Base-by-base conservation (phyloP, 1,140 invertebrate genomes). In the Eciton burchellii region DNA sequence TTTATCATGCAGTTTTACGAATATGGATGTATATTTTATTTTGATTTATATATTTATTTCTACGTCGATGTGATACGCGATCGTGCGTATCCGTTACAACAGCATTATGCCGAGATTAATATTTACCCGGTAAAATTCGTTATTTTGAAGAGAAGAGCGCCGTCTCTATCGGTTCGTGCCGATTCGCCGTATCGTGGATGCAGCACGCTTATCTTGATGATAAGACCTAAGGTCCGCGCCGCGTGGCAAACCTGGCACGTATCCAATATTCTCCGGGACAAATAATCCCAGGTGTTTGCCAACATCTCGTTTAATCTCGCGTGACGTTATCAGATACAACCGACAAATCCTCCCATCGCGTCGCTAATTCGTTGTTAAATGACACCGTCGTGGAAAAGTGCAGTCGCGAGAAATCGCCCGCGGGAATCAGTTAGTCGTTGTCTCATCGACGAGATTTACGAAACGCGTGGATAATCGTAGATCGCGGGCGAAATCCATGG, bases 201-300 rank as follows among this genome's bases (percentile, higher is more conserved):
- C 29, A 43, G 63, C 6, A 6, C 82, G 83, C 73, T 86, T 86
- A 86, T 84, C 76, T 85, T 49, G 76, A 82, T 74, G 74, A 86
- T 86, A 84, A 85, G 70, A 86, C 35, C 47, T 62, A 68, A 79
- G 45, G 49, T 12, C 29, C 52, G 24, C 35, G 49, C 16, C 21
- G 57, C 57, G 43, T 45, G 54, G 66, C 66, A 85, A 83, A 81
- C 83, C 83, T 88, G 86, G 88, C 88, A 84, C 82, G 82, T 76
- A 86, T 89, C 86, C 86, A 89, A 89, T 89, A 63, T 88, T 83
- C 70, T 73, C 68, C 41, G 54, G 76, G 63, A 84, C 84, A 86
- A 89, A 88, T 89, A 85, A 86, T 85, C 70, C 82, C 83, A 85
- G 84, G 85, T 88, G 85, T 89, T 89, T 88, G 88, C 84, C 83